Conservation (phyloP, 2,113 vertebrate species). For the Tiliqua scincoides region DNA sequence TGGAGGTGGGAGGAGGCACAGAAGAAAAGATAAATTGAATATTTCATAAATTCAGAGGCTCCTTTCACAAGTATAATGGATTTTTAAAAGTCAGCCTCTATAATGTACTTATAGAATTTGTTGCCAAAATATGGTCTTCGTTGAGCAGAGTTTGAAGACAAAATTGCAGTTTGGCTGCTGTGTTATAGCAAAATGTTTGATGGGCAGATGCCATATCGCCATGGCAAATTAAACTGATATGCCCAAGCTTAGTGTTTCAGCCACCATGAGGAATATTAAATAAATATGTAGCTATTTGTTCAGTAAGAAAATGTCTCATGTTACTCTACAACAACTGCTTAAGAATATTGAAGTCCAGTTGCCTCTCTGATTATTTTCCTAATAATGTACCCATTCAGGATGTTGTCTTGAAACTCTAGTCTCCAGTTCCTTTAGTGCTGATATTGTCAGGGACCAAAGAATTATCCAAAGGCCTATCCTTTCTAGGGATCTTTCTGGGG, state of each 20-base stretch:
- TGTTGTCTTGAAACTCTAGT: slow-evolving; percentile 8
- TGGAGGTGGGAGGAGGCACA: slow-evolving; percentile 30
- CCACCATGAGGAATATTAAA: slow-evolving; percentile 59
- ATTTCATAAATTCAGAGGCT: slow-evolving; percentile 59
- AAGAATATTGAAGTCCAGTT: background rate
- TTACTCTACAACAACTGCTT: slow-evolving; percentile 48
- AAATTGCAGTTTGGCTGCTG: slow-evolving; percentile 63
- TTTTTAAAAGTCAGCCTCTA: slow-evolving; percentile 54
- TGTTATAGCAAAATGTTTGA: slow-evolving; percentile 31
- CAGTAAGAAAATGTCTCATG: slow-evolving; percentile 30
- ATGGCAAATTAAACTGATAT: slow-evolving; percentile 45
- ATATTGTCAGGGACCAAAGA: background rate
- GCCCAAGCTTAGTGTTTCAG: slow-evolving; percentile 58
- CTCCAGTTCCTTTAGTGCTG: slow-evolving; percentile 15
- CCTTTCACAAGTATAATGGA: slow-evolving; percentile 52
- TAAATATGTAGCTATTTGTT: slow-evolving; percentile 56
- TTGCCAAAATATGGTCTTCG: slow-evolving; percentile 67
- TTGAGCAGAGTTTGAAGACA: slow-evolving; percentile 57
- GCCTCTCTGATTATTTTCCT: slow-evolving; percentile 33
- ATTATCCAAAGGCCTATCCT: background rate
- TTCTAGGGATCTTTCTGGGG: background rate
- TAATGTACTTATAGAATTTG: slow-evolving; percentile 50
- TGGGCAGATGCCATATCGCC: slow-evolving; percentile 46
- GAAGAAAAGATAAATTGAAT: slow-evolving; percentile 59
- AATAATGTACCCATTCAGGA: slow-evolving; percentile 1